Conservation (phyloP, 2,113 vertebrate species). For the Amblyopsis rosae region DNA sequence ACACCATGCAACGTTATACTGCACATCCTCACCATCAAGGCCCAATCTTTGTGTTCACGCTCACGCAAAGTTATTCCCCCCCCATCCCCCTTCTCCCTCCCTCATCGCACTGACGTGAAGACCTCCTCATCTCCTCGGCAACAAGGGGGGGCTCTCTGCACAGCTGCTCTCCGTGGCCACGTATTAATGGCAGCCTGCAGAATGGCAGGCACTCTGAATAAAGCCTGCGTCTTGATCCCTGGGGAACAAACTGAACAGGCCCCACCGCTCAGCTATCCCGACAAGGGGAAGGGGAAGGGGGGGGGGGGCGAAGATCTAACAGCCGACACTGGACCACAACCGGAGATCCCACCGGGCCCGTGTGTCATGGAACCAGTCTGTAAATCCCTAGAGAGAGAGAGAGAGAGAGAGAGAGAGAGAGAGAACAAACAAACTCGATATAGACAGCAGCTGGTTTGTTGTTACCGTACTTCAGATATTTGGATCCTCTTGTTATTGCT, state of each 20-base stretch:
- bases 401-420: not conserved
- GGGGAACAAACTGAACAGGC: conserved; percentile 33
- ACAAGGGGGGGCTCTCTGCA: conserved; percentile 44
- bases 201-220: conserved; percentile 40
- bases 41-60: conserved; percentile 49
- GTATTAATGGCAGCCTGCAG: conserved; percentile 55
- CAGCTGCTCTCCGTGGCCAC: conserved; percentile 65
- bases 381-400: too few species aligned
- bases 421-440: not conserved
- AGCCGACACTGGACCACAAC: not conserved
- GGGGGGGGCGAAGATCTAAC: conserved; percentile 36
- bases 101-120: not conserved
- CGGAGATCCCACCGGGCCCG: not conserved
- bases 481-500: too few species aligned
- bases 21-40: conserved; percentile 46
- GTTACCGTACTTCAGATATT: too few species aligned
- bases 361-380: not conserved
- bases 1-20: conserved; percentile 24
- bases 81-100: not conserved
- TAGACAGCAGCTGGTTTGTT: too few species aligned
- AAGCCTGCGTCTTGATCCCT: conserved; percentile 33
- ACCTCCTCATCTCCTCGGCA: conserved; percentile 70
- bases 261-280: conserved; percentile 44
- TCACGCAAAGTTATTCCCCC: conserved; percentile 14
- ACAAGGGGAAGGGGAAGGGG: too few species aligned